phyloP scores from a whole-genome alignment of 2,888 invertebrate species.

The Nasonia oneida region DNA sequence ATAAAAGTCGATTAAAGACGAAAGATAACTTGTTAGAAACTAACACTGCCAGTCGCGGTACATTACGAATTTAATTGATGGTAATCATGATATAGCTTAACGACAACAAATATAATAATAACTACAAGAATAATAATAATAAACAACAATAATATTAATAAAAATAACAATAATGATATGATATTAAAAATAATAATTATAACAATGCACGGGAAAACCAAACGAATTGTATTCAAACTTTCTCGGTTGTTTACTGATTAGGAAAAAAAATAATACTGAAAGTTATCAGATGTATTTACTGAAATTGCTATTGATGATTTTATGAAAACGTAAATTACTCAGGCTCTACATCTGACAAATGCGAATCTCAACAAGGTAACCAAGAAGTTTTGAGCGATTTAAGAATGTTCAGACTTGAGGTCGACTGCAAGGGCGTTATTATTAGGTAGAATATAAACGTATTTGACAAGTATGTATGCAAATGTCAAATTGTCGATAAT shows the following conservation, averaged over 20 bases:
- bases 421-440: slow-evolving; percentile 62
- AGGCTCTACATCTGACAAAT: slow-evolving; percentile 31
- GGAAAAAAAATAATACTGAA: slow-evolving; percentile 15
- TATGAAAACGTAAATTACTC: not conserved
- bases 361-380: slow-evolving; percentile 27
- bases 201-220: slow-evolving; percentile 37
- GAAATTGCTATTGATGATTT: slow-evolving; percentile 35
- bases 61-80: slow-evolving; percentile 75
- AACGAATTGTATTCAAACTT: slow-evolving; percentile 40
- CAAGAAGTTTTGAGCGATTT: slow-evolving; percentile 5
- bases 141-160: slow-evolving; percentile 7
- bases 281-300: slow-evolving; percentile 41
- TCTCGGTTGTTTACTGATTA: not conserved
- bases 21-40: slow-evolving; percentile 68
- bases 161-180: not conserved
- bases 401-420: slow-evolving; percentile 33
- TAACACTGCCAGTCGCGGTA: slow-evolving; percentile 75
- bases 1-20: slow-evolving; percentile 13
- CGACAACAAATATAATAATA: slow-evolving; percentile 25
- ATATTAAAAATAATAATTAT: slow-evolving; percentile 44
- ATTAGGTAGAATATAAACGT: slow-evolving; percentile 65
- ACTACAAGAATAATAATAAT: slow-evolving; percentile 4
- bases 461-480: slow-evolving; percentile 68
- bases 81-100: slow-evolving; percentile 66
- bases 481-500: slow-evolving; percentile 63